Conservation (phyloP, 2,113 vertebrate species). For the Spea multiplicata region DNA sequence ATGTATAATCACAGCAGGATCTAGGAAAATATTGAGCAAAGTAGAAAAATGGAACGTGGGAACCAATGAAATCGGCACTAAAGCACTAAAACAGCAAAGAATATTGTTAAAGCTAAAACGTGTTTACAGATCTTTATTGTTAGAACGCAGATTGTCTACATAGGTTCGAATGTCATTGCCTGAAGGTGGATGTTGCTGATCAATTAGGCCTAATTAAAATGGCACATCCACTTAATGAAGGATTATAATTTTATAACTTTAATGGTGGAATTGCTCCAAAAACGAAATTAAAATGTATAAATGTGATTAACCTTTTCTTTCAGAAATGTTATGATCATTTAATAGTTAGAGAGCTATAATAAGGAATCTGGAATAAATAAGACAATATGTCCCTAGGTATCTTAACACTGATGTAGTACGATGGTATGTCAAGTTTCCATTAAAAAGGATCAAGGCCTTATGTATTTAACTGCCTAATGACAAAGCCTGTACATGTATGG, state of each 20-base stretch:
- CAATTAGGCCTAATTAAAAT: constrained; percentile 36
- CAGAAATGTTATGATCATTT: no score
- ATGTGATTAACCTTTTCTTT: no score
- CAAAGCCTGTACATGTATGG: no score
- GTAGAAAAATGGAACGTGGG: not conserved
- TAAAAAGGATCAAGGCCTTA: no score
- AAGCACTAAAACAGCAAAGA: not conserved
- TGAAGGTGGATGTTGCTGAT: constrained; percentile 4
- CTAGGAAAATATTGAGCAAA: not conserved
- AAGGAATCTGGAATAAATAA: no score
- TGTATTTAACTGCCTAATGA: no score
- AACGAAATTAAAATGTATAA: no score
- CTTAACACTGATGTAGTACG: no score
- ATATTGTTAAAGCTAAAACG: not conserved
- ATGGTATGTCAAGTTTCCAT: no score
- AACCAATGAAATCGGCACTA: not conserved
- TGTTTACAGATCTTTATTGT: not conserved
- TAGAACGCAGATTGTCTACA: not conserved
- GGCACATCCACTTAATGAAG: constrained; percentile 11
- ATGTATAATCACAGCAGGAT: not conserved
- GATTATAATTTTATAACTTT: constrained; percentile 15
- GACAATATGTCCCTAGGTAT: no score
- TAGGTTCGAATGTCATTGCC: constrained; percentile 20
- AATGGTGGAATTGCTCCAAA: constrained; percentile 5
- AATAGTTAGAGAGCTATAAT: no score